Base-by-base conservation (phyloP, 2,888 invertebrate genomes). In the Ophioninae sp. region DNA sequence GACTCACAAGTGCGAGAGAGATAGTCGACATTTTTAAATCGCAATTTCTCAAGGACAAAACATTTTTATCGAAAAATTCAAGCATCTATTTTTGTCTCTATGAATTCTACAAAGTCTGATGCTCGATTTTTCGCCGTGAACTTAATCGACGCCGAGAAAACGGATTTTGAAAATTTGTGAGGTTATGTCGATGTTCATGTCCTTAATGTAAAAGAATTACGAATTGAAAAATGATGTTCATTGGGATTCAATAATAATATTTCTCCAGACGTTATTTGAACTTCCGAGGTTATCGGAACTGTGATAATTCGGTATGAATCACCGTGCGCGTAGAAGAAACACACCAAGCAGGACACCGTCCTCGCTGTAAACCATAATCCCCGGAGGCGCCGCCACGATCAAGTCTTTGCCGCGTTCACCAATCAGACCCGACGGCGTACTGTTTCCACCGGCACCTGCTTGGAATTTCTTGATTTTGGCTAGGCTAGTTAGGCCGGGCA, bases 351-450 rank as follows among this genome's bases (percentile, higher is more conserved):
- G 93, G 87, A 94, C 93, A 0, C 96, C 96, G 85, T 95, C 94
- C 79, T 97, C 96, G 87, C 95, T 95, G 79, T 95, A 94, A 3
- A 98, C 94, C 30, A 96, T 95, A 0, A 99, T 95, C 0, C 99
- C 99, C 2, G 96, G 92, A 0, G 99, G 99, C 6, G 98, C 97
- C 83, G 95, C 94, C 64, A 99, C 94, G 87, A 94, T 94, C 0
- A 95, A 88, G 91, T 97, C 96, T 58, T 94, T 90, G 0, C 98
- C 99, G 6, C 95, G 94, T 81, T 94, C 93, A 0, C 98, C 99
- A 6, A 97, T 93, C 75, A 98, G 95, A 90, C 96, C 95, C 13
- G 95, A 94, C 89, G 95, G 95, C 83, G 95, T 94, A 92, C 98
- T 98, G 88, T 97, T 95, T 88, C 94, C 95, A 0, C 99, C 99